Evolutionary conservation across 92 coral and sea anemone genomes (phyloP), one percentile per base, ranked within the genome.

Genomic region (Ricordea florida): DNA sequence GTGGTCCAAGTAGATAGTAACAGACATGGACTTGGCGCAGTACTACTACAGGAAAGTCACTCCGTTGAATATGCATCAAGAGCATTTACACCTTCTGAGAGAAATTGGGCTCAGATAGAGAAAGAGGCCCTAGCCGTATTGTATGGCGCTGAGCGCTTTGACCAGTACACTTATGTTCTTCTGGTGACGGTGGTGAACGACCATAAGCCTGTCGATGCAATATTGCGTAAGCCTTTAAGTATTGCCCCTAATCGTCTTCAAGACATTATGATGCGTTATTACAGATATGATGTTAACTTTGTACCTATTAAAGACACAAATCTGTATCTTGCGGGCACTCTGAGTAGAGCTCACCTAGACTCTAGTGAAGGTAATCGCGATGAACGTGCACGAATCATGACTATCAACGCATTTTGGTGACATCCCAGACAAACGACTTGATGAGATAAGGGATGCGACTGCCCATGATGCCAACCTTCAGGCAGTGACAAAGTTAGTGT

Each of bases 1-100:
- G 85, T 52, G 35, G 1, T 85, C 6, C 91, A 79, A 47, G 78
- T 53, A 2, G 86, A 79, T 66, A 85, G 91, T 57, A 85, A 82
- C 72, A 62, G 66, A 66, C 49, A 63, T 58, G 85, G 86, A n/a
- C 37, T 85, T 6, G 85, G 81, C 11, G 86, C 79, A 10, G 73
- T 38, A 24, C 79, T 76, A 18, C 45, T 84, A 31, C 90, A 85
- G 62, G 76, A 69, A 61, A 82, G 91, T 22, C 26, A 58, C 2
- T 86, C 91, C 6, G 40, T 80, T 23, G 87, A 79, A 37, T 79
- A 78, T 23, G 73, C 82, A 10, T 51, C 78, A 25, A 32, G 85
- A 36, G 71, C 90, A 15, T 66, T 85, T 22, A 63, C 85, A 15
- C 57, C 66, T n/a, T n/a, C n/a, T n/a, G n/a, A n/a, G n/a, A n/a